A percentile compares a stretch with the other conserved stretches of the same genome.
Evolutionary conservation across 2,797 vertebrate genomes (phyloP).

Genomic region (Cryptoprocta ferox): DNA sequence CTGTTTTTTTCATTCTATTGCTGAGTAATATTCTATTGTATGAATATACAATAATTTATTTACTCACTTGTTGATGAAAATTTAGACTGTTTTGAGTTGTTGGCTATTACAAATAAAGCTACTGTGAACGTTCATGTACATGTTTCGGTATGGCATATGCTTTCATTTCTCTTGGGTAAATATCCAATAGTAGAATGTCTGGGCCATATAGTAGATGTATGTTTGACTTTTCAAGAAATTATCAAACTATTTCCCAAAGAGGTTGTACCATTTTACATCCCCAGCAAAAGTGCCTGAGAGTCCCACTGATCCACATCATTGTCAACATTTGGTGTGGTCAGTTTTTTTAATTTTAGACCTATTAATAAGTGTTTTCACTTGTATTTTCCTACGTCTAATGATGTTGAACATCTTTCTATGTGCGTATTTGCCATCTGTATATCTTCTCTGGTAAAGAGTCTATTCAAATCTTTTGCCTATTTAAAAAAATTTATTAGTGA

Average conservation of each 20-base stretch:
- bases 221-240: slow-evolving; percentile 1
- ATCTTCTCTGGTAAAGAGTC: neutral
- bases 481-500: neutral
- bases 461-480: neutral
- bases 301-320: neutral
- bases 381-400: neutral
- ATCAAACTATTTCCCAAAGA: neutral
- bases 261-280: neutral
- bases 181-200: neutral
- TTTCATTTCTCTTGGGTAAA: slow-evolving; percentile 20
- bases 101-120: neutral
- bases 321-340: neutral
- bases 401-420: neutral
- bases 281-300: neutral
- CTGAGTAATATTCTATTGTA: neutral
- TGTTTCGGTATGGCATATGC: neutral
- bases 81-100: neutral
- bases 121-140: neutral
- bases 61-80: neutral
- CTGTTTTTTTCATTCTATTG: neutral
- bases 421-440: neutral
- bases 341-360: neutral
- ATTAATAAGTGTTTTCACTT: neutral
- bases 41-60: neutral
- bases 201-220: neutral